Evolutionary conservation across 2,113 vertebrate species (phyloP).

Genomic region (Pygoscelis adeliae): DNA sequence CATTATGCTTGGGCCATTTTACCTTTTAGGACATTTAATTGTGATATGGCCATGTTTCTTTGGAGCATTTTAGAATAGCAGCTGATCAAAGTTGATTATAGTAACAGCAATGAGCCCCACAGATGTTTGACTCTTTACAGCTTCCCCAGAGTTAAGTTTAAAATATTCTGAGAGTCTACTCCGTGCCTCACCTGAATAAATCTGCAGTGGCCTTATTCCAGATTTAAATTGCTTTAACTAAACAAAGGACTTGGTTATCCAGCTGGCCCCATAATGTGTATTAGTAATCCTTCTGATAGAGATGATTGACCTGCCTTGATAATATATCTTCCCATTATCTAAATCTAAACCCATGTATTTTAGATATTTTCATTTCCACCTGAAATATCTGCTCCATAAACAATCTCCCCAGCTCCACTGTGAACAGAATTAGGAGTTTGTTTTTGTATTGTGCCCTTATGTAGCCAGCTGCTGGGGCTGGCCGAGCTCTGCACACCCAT

Average conservation of each 20-base stretch:
- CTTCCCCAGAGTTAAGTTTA: background rate
- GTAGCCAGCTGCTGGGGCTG: background rate
- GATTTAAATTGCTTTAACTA: background rate
- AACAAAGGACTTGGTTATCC: background rate
- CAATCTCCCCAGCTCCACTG: background rate
- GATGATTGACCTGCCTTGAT: background rate
- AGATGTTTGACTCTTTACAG: background rate
- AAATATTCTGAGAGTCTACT: background rate
- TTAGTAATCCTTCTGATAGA: background rate
- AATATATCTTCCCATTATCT: background rate
- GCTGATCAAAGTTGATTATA: background rate
- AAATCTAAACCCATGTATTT: background rate
- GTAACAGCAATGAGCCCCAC: background rate
- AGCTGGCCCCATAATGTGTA: background rate
- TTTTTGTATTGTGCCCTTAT: background rate
- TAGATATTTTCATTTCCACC: background rate
- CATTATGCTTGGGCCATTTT: background rate
- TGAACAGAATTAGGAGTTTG: background rate
- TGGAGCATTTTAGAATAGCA: background rate
- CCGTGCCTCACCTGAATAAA: background rate
- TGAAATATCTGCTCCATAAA: background rate
- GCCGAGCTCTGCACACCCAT: background rate
- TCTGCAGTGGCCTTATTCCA: background rate
- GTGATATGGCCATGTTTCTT: background rate
- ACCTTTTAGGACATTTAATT: background rate